Evolutionary conservation across 2,888 invertebrate genomes (phyloP).

Genomic region (Trichacis sp.): DNA sequence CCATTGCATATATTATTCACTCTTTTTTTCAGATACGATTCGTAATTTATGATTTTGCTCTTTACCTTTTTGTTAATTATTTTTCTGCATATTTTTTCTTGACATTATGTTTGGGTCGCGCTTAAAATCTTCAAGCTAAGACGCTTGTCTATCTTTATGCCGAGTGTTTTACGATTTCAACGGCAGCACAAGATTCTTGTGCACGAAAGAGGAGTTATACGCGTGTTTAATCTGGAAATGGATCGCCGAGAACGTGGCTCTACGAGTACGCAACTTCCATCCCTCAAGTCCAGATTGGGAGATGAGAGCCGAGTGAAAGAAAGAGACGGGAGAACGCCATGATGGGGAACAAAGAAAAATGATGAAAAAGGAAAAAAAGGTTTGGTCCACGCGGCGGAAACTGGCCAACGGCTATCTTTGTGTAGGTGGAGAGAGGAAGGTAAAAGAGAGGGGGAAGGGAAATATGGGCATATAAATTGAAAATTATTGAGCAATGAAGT

Average conservation of each 20-base stretch:
- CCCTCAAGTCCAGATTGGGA: constrained; percentile 34
- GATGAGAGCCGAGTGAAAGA: constrained; percentile 37
- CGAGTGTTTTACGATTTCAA: constrained; percentile 38
- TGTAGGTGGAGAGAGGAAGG: constrained; percentile 29
- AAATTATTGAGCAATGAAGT: constrained; percentile 43
- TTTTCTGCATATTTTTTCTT: too few species aligned
- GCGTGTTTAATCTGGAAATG: constrained; percentile 68
- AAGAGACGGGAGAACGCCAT: constrained; percentile 30
- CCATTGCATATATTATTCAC: too few species aligned
- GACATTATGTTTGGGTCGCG: too few species aligned
- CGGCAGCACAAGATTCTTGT: constrained; percentile 47
- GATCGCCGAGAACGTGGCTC: constrained; percentile 61
- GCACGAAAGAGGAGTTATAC: constrained; percentile 59
- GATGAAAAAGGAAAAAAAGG: constrained; percentile 35
- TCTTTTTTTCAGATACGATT: too few species aligned
- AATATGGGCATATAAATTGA: constrained; percentile 47
- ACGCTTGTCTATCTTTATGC: constrained; percentile 35
- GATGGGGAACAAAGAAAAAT: constrained; percentile 34
- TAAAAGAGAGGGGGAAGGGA: constrained; percentile 30
- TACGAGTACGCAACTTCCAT: constrained; percentile 42
- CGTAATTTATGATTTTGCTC: too few species aligned
- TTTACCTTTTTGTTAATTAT: too few species aligned
- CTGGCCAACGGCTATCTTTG: constrained; percentile 44
- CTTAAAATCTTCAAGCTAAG: constrained; percentile 30
- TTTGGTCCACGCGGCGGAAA: constrained; percentile 46